A percentile compares a stretch with the other conserved stretches of the same genome.
Conservation (phyloP, 2,888 invertebrate species). For the Meiosimyza platycephala region DNA sequence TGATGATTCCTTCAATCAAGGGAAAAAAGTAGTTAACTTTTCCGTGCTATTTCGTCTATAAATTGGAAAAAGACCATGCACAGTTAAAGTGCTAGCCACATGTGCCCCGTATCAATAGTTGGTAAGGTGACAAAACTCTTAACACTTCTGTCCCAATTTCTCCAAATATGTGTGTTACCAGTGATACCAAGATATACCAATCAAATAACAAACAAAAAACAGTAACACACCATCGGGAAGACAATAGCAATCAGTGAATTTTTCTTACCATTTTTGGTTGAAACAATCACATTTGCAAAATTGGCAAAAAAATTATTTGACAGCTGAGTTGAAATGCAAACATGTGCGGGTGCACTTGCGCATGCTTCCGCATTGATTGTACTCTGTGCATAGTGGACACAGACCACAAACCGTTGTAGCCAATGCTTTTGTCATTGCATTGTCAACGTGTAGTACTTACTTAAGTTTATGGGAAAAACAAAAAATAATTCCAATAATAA, state of each 20-base stretch:
- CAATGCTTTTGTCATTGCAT: background rate
- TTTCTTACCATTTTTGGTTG: conserved; percentile 43
- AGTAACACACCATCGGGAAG: background rate
- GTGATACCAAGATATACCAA: background rate
- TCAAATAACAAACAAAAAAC: conserved; percentile 5
- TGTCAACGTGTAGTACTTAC: no score
- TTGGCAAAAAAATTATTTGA: conserved; percentile 39
- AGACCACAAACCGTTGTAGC: background rate
- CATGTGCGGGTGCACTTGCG: conserved; percentile 36
- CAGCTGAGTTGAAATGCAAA: conserved; percentile 23
- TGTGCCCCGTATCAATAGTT: no score
- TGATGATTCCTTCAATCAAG: no score
- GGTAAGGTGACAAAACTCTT: conserved; percentile 16
- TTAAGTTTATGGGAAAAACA: no score
- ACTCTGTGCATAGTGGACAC: background rate
- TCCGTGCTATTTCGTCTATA: no score
- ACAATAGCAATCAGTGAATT: conserved; percentile 18
- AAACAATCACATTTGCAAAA: conserved; percentile 48
- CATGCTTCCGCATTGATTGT: conserved; percentile 15
- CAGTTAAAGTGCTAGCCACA: no score
- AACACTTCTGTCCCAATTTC: conserved; percentile 35
- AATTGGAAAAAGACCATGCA: no score
- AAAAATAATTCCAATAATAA: background rate
- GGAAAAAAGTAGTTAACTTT: no score
- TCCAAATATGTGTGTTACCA: conserved; percentile 14